These are phyloP conservation scores for Eupithecia tripunctaria DNA, from an alignment of 2,888 invertebrate genomes.

Conservation along the genomic window DNA sequence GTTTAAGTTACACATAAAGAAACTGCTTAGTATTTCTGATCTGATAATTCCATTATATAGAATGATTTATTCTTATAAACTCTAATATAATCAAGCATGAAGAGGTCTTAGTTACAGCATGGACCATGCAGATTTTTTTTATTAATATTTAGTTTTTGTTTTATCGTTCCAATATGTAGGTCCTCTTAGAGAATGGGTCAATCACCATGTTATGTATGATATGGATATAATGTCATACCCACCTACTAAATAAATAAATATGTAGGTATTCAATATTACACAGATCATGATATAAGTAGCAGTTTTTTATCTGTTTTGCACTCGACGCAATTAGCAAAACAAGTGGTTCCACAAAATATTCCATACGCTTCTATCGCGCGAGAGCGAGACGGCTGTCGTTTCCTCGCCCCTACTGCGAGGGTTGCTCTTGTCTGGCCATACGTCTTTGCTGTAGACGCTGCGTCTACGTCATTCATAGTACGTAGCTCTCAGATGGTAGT, in stretches of 20 bases:
- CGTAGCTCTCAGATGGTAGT: conserved; percentile 83
- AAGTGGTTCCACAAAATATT: conserved; percentile 81
- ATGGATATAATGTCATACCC: background rate
- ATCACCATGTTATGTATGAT: background rate
- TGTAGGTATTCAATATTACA: no score
- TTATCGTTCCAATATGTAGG: no score
- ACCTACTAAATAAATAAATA: conserved; percentile 6
- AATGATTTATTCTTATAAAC: no score
- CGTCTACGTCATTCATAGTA: conserved; percentile 82
- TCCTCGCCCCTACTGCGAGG: conserved; percentile 65
- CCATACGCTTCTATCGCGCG: conserved; percentile 79
- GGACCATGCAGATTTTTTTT: no score
- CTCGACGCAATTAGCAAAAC: conserved; percentile 81
- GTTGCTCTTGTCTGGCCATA: conserved; percentile 70
- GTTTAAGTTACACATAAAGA: background rate
- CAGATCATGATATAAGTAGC: background rate
- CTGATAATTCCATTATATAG: background rate
- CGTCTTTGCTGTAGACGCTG: conserved; percentile 70
- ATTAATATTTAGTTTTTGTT: background rate
- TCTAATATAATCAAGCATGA: no score
- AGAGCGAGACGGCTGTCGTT: conserved; percentile 70
- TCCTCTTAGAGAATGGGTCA: background rate
- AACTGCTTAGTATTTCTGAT: background rate
- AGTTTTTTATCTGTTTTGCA: conserved; percentile 67
- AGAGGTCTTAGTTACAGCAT: background rate